phyloP scores from a whole-genome alignment of 2,113 vertebrate genomes.

The Pholis gunnellus region DNA sequence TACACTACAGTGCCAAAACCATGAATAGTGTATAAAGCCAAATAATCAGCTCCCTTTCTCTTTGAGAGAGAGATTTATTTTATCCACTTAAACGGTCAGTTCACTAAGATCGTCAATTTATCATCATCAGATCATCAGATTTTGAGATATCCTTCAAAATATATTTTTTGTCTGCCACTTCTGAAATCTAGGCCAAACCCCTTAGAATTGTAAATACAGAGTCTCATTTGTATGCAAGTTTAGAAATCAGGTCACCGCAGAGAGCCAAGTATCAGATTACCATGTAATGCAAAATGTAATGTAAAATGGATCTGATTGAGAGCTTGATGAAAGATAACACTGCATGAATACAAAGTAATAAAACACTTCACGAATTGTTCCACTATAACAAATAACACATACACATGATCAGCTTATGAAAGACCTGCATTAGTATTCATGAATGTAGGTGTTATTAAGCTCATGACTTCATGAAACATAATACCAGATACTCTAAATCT shows the following conservation, averaged over 20 bases:
- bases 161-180: background rate
- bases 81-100: background rate
- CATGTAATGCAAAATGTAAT: conserved; percentile 14
- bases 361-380: conserved; percentile 1
- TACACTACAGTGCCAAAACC: background rate
- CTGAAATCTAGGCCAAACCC: background rate
- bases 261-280: background rate
- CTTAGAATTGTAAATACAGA: background rate
- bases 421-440: conserved; percentile 43
- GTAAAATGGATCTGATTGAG: background rate
- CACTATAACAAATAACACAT: conserved; percentile 3
- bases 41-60: background rate
- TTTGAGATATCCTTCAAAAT: background rate
- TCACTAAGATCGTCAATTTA: background rate
- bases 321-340: background rate
- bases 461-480: conserved; percentile 35
- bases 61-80: too few relatives aligned
- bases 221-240: background rate
- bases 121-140: too few relatives aligned
- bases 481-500: conserved; percentile 40
- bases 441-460: conserved; percentile 44
- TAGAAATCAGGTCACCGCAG: background rate
- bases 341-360: background rate
- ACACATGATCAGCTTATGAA: conserved; percentile 19
- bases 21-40: background rate